phyloP scores from a whole-genome alignment of 2,113 vertebrate species.

The Saccopteryx bilineata region DNA sequence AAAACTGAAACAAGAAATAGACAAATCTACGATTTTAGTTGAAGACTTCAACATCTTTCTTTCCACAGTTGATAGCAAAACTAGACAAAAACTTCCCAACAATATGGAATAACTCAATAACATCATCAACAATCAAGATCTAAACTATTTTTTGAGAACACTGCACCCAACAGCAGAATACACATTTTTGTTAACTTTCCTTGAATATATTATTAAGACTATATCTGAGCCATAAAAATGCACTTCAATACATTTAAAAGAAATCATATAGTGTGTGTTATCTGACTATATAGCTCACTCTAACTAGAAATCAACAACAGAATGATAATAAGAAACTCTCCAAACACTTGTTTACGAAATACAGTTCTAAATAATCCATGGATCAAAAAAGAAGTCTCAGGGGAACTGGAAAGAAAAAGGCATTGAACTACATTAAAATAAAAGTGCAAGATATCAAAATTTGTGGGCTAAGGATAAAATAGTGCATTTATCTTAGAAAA shows the following conservation, averaged over 20 bases:
- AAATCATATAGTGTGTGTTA: not conserved
- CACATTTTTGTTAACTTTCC: not conserved
- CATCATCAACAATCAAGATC: not conserved
- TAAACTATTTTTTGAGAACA: not conserved
- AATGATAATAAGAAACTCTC: not conserved
- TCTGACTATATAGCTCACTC: not conserved
- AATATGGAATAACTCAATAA: not conserved
- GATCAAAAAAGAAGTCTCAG: not conserved
- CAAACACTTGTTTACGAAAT: not conserved
- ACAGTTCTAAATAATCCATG: not conserved
- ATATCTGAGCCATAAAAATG: not conserved
- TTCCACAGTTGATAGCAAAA: not conserved
- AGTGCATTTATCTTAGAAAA: not conserved
- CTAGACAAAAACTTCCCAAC: not conserved
- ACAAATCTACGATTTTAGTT: not conserved
- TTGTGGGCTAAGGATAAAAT: not conserved
- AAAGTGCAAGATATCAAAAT: not conserved
- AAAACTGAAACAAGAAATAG: slow-evolving; percentile 36
- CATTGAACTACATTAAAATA: not conserved
- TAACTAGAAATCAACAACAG: not conserved
- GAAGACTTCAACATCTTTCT: not conserved
- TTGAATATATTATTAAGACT: not conserved
- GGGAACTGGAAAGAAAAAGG: not conserved
- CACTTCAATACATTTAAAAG: not conserved
- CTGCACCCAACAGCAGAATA: too few species aligned